Percentiles rank a stretch among this genome's conserved stretches.
Evolutionary conservation across 2,113 vertebrate species (phyloP).

Genomic region (Leptobrachium ailaonicum): DNA sequence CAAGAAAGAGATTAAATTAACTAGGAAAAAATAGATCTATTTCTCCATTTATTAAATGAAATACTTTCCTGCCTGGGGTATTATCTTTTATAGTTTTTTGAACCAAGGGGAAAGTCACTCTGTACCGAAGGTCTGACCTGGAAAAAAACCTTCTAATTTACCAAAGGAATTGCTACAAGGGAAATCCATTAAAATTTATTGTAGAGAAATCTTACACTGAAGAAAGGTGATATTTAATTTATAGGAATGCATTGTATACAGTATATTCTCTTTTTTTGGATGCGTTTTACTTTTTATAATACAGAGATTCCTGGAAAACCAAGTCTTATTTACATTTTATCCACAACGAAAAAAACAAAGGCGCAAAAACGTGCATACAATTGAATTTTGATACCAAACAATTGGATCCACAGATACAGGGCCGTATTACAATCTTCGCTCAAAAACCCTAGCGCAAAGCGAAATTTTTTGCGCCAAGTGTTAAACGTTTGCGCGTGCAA

Average conservation of each 20-base stretch:
- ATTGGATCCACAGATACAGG: no score
- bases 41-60: background rate
- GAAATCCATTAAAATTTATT: constrained; percentile 35
- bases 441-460: no score
- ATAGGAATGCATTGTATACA: background rate
- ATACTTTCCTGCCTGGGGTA: background rate
- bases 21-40: background rate
- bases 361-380: no score
- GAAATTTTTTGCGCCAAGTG: no score
- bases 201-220: background rate
- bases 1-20: constrained; percentile 8
- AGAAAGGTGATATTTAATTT: background rate
- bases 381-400: no score
- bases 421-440: no score
- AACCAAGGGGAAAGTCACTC: background rate
- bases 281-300: no score
- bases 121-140: constrained; percentile 8
- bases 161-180: constrained; percentile 39
- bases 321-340: no score
- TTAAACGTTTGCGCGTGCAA: no score
- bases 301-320: no score
- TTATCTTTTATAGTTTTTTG: background rate
- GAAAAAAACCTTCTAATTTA: constrained; percentile 22
- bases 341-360: no score
- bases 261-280: no score